phyloP scores from a whole-genome alignment of 2,113 vertebrate species.

The Pagrus major region DNA sequence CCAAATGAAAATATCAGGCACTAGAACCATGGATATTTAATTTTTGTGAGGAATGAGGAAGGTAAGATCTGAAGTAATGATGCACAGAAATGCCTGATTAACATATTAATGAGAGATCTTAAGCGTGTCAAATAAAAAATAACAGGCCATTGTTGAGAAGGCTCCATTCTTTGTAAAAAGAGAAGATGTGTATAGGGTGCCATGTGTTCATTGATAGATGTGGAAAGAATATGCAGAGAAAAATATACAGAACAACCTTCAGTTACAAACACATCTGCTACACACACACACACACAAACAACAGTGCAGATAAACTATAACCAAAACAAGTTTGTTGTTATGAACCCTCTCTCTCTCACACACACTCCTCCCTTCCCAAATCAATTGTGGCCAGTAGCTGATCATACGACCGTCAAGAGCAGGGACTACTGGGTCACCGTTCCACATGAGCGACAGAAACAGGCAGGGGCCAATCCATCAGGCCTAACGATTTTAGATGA shows the following conservation, averaged over 20 bases:
- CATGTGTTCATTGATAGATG: slow-evolving; percentile 27
- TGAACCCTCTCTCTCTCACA: background rate
- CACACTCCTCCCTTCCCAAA: slow-evolving; percentile 28
- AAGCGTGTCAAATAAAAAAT: background rate
- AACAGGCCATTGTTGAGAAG: background rate
- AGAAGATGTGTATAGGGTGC: slow-evolving; percentile 9
- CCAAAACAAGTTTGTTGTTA: slow-evolving; percentile 7
- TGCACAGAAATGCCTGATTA: background rate
- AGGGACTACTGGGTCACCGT: slow-evolving; percentile 59
- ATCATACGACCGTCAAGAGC: slow-evolving; percentile 25
- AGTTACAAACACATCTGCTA: too few species aligned
- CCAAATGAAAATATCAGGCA: background rate
- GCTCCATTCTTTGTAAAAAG: slow-evolving; percentile 29
- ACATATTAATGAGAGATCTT: slow-evolving; percentile 17
- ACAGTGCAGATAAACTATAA: background rate
- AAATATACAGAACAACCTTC: too few species aligned
- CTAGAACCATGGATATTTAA: background rate
- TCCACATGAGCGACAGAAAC: slow-evolving; percentile 35
- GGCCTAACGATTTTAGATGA: slow-evolving; percentile 74
- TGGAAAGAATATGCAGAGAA: too few species aligned
- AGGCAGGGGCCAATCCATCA: slow-evolving; percentile 64
- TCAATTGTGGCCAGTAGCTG: slow-evolving; percentile 52
- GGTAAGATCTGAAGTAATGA: background rate
- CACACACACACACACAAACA: slow-evolving; percentile 10
- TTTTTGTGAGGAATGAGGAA: background rate